phyloP scores from a whole-genome alignment of 2,797 vertebrate species.

The Falco berigora region DNA sequence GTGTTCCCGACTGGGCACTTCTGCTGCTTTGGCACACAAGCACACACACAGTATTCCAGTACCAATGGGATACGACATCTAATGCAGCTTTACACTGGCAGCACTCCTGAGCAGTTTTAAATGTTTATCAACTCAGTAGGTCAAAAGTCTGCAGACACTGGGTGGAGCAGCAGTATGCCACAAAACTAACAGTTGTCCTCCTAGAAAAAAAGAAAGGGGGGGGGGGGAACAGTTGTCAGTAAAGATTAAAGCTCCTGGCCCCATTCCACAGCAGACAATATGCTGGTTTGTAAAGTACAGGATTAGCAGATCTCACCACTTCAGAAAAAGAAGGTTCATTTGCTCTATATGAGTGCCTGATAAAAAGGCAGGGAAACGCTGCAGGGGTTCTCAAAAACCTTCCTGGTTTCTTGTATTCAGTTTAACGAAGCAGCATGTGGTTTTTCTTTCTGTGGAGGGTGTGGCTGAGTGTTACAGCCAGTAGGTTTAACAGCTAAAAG shows the following conservation, averaged over 20 bases:
- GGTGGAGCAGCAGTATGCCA: conserved; percentile 82
- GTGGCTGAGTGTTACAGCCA: not conserved
- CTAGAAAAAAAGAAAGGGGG: conserved; percentile 29
- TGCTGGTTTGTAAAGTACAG: conserved; percentile 12
- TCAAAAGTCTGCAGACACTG: conserved; percentile 81
- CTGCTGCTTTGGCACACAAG: conserved; percentile 30
- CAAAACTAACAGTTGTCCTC: conserved; percentile 78
- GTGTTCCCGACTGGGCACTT: conserved; percentile 25
- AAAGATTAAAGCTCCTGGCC: conserved; percentile 25
- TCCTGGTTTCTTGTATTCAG: not conserved
- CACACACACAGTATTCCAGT: conserved; percentile 16
- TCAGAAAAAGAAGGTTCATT: not conserved
- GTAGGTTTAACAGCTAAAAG: conserved; percentile 12
- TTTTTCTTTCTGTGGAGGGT: conserved; percentile 17
- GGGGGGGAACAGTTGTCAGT: conserved; percentile 32
- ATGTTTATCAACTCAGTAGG: conserved; percentile 78
- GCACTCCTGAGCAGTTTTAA: conserved; percentile 35
- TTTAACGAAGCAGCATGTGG: not conserved
- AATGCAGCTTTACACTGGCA: conserved; percentile 53
- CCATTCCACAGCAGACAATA: conserved; percentile 1
- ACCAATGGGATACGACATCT: not conserved
- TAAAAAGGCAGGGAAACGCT: not conserved
- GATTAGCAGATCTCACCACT: not conserved
- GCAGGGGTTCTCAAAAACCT: conserved; percentile 7
- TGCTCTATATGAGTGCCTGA: not conserved